Conservation (phyloP, 2,113 vertebrate species). For the Anhinga rufa region DNA sequence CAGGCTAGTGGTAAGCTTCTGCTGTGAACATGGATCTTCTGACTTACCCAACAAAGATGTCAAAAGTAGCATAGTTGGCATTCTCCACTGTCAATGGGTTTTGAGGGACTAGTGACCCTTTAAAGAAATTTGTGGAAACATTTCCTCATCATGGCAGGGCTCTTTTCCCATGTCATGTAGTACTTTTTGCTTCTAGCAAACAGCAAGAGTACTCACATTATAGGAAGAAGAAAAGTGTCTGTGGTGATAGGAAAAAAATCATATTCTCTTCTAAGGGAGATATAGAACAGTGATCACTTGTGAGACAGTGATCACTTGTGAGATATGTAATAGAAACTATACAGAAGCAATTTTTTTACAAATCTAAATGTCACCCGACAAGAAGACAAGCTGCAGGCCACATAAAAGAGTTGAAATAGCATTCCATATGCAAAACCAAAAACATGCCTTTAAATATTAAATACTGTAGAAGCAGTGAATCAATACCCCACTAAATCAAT, state of each 20-base stretch:
- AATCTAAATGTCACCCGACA: not conserved
- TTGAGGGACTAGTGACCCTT: not conserved
- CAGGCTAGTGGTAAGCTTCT: not conserved
- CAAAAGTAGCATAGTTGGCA: not conserved
- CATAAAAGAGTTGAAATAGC: not conserved
- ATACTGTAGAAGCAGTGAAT: not conserved
- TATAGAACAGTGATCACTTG: not conserved
- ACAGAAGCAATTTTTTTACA: not conserved
- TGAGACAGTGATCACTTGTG: not conserved
- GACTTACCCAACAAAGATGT: not conserved
- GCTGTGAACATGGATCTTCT: not conserved
- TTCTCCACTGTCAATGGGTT: not conserved
- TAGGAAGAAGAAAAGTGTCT: not conserved
- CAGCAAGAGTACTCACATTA: not conserved
- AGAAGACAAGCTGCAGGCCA: not conserved
- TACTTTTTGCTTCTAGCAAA: not conserved
- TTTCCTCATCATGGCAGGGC: accelerated
- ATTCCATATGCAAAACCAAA: not conserved
- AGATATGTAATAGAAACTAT: not conserved
- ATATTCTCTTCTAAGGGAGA: not conserved
- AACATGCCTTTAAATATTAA: not conserved
- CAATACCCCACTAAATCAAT: not conserved
- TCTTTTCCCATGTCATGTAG: not conserved
- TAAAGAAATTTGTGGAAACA: not conserved
- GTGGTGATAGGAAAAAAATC: not conserved